Evolutionary conservation across 92 coral and sea anemone genomes (phyloP), one percentile per base, ranked within the genome.

Genomic region (Montipora capitata): DNA sequence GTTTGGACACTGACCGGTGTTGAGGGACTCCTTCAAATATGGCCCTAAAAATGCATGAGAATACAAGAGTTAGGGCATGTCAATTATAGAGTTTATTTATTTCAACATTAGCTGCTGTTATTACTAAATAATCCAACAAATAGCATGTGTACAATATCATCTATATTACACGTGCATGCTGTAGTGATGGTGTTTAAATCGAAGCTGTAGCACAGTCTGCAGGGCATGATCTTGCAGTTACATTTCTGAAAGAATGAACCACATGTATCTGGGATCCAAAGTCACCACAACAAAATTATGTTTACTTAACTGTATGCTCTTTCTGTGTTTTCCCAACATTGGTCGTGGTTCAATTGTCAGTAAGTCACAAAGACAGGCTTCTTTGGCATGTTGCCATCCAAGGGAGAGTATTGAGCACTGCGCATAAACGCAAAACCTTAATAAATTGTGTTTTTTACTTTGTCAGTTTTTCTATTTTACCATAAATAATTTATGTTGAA

Each of bases 1-100:
- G 1, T 35, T 68, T 61, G 10, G 83, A 78, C 83, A 61, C 83
- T 61, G 83, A 78, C 83, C 83, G 38, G 72, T n/a, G 20, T 61
- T 63, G 10, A 78, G 40, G 70, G 83, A 62, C 15, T 40, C 83
- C 16, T 39, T 78, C 66, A 76, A 51, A 17, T 16, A 78, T 14
- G 83, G 83, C 15, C 73, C 83, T 63, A 45, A 78, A 65, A 43
- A 17, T 18, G 81, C 78, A 71, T 80, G 83, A 40, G 5, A 14
- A 14, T 9, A 9, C 0, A 58, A 58, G 64, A 58, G 17, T 13
- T 9, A 58, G 13, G 56, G 1, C 64, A 58, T 9, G n/a, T 13
- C 13, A 8, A 13, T 58, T 62, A 9, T 58, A 58, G n/a, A 9
- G n/a, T 9, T 9, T 10, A 58, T 13, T 58, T 0, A 58, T 9